Conservation (phyloP, 2,888 invertebrate genomes). For the Chrysodeixis includens region DNA sequence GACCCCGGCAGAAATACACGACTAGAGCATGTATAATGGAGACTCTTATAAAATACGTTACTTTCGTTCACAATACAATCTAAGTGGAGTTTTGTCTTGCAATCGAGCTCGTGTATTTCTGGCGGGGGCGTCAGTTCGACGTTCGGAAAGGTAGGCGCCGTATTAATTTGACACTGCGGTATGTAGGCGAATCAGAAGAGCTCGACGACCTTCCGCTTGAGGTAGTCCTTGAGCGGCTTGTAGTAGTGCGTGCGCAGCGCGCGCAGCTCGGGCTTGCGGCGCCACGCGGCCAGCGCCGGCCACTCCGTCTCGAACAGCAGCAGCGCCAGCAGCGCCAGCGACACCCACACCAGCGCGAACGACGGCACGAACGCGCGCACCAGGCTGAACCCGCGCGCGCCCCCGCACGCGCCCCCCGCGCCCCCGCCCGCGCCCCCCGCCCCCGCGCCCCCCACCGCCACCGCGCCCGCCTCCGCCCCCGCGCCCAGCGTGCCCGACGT, state of each 20-base stretch:
- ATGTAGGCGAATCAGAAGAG: slow-evolving; percentile 88
- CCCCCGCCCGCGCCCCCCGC: slow-evolving; percentile 66
- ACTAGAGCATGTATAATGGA: slow-evolving; percentile 14
- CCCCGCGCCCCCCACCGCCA: slow-evolving; percentile 35
- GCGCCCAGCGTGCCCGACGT: slow-evolving; percentile 71
- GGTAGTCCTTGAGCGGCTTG: slow-evolving; percentile 94
- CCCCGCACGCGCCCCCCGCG: slow-evolving; percentile 59
- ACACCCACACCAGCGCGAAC: slow-evolving; percentile 92
- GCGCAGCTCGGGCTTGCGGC: slow-evolving; percentile 93
- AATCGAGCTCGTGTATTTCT: slow-evolving; percentile 15
- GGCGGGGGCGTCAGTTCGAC: slow-evolving; percentile 22
- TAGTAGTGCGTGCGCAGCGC: slow-evolving; percentile 94
- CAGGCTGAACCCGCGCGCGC: slow-evolving; percentile 88
- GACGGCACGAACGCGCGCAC: slow-evolving; percentile 94
- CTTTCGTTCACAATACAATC: slow-evolving; percentile 16
- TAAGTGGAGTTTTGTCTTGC: background rate
- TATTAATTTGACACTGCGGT: slow-evolving; percentile 76
- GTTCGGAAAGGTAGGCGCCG: slow-evolving; percentile 71
- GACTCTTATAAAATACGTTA: slow-evolving; percentile 20
- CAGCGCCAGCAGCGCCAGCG: slow-evolving; percentile 91
- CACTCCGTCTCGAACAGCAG: slow-evolving; percentile 94
- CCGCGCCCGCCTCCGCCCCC: slow-evolving; percentile 60
- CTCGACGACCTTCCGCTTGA: slow-evolving; percentile 90
- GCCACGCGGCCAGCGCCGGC: slow-evolving; percentile 91
- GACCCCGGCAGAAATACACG: slow-evolving; percentile 32